phyloP scores from a whole-genome alignment of 2,888 invertebrate species.

The Phaonia tiefii region DNA sequence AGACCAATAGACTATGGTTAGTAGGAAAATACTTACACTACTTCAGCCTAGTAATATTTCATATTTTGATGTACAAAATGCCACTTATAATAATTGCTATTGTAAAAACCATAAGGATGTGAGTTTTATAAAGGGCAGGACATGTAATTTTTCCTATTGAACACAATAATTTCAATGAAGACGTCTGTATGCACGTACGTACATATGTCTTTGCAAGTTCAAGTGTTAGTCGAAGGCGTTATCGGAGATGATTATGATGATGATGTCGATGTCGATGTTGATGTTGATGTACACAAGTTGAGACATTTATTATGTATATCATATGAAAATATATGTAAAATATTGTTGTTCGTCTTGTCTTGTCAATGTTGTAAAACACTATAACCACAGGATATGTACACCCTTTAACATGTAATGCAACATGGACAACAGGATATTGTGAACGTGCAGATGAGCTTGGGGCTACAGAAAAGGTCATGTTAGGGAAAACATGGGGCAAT shows the following conservation, averaged over 20 bases:
- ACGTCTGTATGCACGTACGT: too few relatives aligned
- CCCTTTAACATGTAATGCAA: constrained; percentile 23
- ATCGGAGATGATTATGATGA: neutral
- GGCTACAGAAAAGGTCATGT: too few relatives aligned
- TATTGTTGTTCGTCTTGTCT: constrained; percentile 7
- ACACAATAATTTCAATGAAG: constrained; percentile 18
- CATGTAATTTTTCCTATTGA: constrained; percentile 56
- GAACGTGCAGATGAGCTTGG: neutral
- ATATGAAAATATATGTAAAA: constrained; percentile 47
- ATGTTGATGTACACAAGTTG: constrained; percentile 24
- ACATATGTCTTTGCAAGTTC: constrained; percentile 22
- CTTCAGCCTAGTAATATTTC: too few relatives aligned
- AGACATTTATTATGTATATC: constrained; percentile 58
- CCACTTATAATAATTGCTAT: constrained; percentile 49
- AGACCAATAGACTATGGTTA: too few relatives aligned
- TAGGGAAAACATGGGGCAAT: too few relatives aligned
- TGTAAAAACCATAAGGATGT: neutral
- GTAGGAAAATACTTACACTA: too few relatives aligned
- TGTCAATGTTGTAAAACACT: too few relatives aligned
- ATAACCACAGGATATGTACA: constrained; percentile 31
- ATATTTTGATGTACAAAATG: too few relatives aligned
- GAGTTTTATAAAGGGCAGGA: constrained; percentile 1
- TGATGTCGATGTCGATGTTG: neutral
- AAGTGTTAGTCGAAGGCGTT: neutral
- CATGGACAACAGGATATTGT: neutral